Base-by-base conservation (phyloP, 2,888 invertebrate genomes). In the Dolomedes plantarius region DNA sequence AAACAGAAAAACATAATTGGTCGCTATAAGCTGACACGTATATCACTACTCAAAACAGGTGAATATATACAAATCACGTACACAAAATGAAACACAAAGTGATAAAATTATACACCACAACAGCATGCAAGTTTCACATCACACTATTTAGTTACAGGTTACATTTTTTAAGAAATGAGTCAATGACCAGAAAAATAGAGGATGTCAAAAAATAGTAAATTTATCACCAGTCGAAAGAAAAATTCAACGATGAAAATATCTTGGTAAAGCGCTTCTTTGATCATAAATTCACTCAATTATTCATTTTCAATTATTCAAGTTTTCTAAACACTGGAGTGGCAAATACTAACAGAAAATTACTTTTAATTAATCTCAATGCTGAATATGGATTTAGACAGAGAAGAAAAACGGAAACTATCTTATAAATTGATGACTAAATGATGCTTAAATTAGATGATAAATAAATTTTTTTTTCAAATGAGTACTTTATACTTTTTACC, bases 1-100 rank as follows among this genome's bases (percentile, higher is more conserved):
- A 56, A 56, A 46, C 19, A 62, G 28, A 23, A 41, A 56, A 76
- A 56, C 16, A 80, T 65, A 36, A 79, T 29, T 62, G 56, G 41
- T 50, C 41, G 64, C 41, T 62, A 67, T 71, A 83, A 75, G 56
- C 73, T 65, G 36, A 85, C 76, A 72, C 50, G 72, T n/a, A 75
- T 46, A 71, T 83, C 76, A 36, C 71, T 32, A 76, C 82, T 83
- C 62, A 23, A 36, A 68, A 19, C 41, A 73, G 64, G 41, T 71
- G 31, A 72, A 39, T 85, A 77, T 77, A n/a, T 85, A 85, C 77
- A 77, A 27, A 62, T 65, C 62, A 83, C 46, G 65, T 77, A 65
- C 32, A 62, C 46, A 50, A 32, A 31, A 68, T 69, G 39, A 69
- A 56, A 56, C 56, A 56, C 56, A 56, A 56, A 29, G n/a, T 41